phyloP scores from a whole-genome alignment of 2,113 vertebrate species.

The Chloebia gouldiae region DNA sequence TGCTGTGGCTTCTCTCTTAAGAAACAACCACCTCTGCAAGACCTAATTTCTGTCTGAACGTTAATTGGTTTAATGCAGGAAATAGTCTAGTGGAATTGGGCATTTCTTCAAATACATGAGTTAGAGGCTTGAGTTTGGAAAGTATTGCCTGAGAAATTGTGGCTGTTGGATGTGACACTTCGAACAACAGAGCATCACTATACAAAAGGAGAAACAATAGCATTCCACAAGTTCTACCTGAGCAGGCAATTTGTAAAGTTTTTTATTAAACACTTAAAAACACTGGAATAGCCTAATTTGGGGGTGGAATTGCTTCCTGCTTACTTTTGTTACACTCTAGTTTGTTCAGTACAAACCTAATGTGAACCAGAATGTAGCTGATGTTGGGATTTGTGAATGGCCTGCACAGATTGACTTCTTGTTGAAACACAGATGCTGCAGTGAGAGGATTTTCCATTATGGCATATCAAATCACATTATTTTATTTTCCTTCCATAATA shows the following conservation, averaged over 20 bases:
- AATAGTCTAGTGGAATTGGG: neutral
- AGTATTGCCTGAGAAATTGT: neutral
- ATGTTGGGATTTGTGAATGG: neutral
- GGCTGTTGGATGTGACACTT: neutral
- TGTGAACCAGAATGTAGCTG: neutral
- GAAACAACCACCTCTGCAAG: conserved; percentile 1
- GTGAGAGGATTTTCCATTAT: neutral
- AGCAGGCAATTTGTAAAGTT: neutral
- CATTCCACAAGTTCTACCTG: neutral
- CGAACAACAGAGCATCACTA: neutral
- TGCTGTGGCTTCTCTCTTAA: neutral
- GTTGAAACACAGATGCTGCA: neutral
- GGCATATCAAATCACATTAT: neutral
- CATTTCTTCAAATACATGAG: conserved; percentile 2
- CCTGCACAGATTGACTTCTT: neutral
- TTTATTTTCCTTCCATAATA: neutral
- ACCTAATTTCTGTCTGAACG: neutral
- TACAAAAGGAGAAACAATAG: neutral
- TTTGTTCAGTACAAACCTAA: conserved; percentile 4
- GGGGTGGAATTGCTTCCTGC: neutral
- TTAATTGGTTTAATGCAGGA: conserved; percentile 37
- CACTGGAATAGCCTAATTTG: neutral
- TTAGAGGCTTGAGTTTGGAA: neutral
- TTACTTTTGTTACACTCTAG: neutral
- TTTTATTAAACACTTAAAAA: neutral